Evolutionary conservation across 2,888 invertebrate species (phyloP), one percentile per base, ranked within the genome.

Genomic region (Xylophagus ater): DNA sequence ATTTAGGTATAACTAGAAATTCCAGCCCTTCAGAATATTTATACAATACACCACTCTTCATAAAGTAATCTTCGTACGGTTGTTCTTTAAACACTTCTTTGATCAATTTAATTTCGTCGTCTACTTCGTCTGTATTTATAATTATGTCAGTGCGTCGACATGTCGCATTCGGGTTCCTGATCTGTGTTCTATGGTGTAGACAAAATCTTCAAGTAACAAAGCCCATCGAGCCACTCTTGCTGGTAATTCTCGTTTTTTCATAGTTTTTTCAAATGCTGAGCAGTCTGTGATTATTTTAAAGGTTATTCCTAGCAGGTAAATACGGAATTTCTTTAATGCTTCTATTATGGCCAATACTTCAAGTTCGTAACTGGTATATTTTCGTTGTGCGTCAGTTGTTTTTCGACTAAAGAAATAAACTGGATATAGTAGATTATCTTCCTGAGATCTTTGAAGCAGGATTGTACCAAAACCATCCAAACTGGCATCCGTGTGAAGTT

Each of bases 331-430:
- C 18, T 43, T 44, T 6, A 49, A 10, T 4, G 48, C 43, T 14
- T 31, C 35, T 10, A 48, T 31, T 12, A 52, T 40, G 1, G 49
- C 50, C 2, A 48, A 15, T 12, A 40, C 34, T 24, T 51, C 49
- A 8, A 51, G 19, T 26, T 48, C 47, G n/a, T 51, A 50, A 9
- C 47, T 48, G n/a, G 33, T 23, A 15, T 45, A 46, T n/a, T 42
- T 40, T 7, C 40, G 37, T 34, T 52, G 48, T 2, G 53, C 52
- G 3, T 31, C 39, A 24, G 17, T 13, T 21, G 34, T 34, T 10
- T 17, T 34, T 13, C 15, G n/a, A 15, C 34, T 34, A 24, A 23
- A 34, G 17, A 23, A 34, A 15, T 20, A 34, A 24, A 21, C 13
- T 4, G 34, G 34, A 24, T 34, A 24, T 8, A 24, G 9, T 15